Evolutionary conservation across 2,113 vertebrate genomes (phyloP), one percentile per base, ranked within the genome.

Genomic region (Fulica atra): DNA sequence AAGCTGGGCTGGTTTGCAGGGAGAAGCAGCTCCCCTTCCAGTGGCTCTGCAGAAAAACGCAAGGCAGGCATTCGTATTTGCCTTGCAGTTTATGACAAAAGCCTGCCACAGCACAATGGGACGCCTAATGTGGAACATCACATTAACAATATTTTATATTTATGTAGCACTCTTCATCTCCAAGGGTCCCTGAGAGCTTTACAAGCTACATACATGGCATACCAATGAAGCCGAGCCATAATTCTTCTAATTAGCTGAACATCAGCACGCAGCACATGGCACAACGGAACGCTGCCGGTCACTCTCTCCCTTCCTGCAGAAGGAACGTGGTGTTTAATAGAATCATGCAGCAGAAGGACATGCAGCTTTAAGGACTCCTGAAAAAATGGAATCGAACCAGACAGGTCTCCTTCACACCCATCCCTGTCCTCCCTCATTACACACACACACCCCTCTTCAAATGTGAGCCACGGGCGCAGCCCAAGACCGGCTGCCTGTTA

Each of bases 201-300:
- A 76, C 86, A 88, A 94, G 82, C 90, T 92, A 81, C 92, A 92
- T 65, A 64, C 69, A 36, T 69, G 80, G 91, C 88, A 93, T 96
- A 91, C 65, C 80, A 92, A 94, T 87, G 86, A 95, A 81, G 78
- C 61, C 15, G 6, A 92, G 80, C 61, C 81, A 79, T 95, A 92
- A 95, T 80, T 96, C 95, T 96, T 89, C 81, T 94, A 93, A 97
- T 96, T 96, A 97, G 81, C 40, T 50, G 73, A 96, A 82, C 56
- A 92, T 65, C 81, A 94, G 90, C 86, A 80, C 73, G 31, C 31
- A 54, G 65, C 73, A 77, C 82, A 36, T 59, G 57, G 65, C 60
- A 76, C 31, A 72, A 91, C 25, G 79, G 73, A 78, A 85, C 3
- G 24, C 46, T 92, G 78, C 61, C 6, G 77, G 92, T 72, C 88